Percentiles rank a stretch among this genome's conserved stretches.
These are phyloP conservation scores for Zelleria hepariella DNA, from an alignment of 2,888 invertebrate genomes.

Conservation along the genomic window DNA sequence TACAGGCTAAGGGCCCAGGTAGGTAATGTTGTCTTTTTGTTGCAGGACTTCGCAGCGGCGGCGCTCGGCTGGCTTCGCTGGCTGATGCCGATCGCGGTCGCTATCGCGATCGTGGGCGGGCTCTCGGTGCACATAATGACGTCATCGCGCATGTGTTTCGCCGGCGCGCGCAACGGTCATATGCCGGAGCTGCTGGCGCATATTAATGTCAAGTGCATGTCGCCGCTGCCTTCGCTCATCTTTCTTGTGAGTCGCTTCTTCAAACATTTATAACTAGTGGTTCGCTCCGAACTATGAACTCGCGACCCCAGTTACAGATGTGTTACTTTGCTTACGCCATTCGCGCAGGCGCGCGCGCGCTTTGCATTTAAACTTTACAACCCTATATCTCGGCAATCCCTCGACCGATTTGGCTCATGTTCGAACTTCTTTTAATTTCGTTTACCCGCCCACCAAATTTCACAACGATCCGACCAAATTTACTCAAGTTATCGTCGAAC, in stretches of 20 bases:
- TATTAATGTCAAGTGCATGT: slow-evolving; percentile 80
- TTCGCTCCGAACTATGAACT: no score
- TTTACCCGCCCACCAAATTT: no score
- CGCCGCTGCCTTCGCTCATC: slow-evolving; percentile 85
- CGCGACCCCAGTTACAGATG: no score
- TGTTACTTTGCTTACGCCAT: no score
- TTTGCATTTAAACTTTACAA: no score
- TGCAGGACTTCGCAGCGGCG: slow-evolving; percentile 86
- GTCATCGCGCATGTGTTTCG: slow-evolving; percentile 92
- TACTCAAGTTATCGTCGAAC: no score
- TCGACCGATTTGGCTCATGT: no score
- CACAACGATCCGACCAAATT: no score
- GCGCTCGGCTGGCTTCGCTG: slow-evolving; percentile 82
- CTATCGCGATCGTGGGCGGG: slow-evolving; percentile 93
- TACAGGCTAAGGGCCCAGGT: no score
- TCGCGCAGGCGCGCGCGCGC: no score
- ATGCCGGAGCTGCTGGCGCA: slow-evolving; percentile 86
- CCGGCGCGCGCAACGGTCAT: slow-evolving; percentile 91
- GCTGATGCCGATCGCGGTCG: slow-evolving; percentile 93
- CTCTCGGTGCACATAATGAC: slow-evolving; percentile 96
- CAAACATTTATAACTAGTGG: slow-evolving; percentile 21
- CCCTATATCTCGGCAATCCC: no score
- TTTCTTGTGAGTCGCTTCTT: slow-evolving; percentile 90
- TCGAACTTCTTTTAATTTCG: no score
- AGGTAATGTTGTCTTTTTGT: slow-evolving; percentile 8